These are phyloP conservation scores for Ascaphus truei DNA, from an alignment of 2,113 vertebrate genomes.

Conservation along the genomic window DNA sequence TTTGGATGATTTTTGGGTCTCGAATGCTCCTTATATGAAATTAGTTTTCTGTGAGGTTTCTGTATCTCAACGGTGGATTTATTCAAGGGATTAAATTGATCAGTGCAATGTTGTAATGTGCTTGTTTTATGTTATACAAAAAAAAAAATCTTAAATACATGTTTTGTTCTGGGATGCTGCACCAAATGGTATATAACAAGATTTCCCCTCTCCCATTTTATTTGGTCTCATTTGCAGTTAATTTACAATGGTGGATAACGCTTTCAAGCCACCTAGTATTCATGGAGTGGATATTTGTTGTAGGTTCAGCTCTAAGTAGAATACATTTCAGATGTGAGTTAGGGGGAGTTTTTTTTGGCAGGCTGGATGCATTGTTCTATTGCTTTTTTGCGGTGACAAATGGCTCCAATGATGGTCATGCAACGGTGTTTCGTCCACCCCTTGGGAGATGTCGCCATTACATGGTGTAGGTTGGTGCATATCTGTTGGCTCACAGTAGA, in stretches of 20 bases:
- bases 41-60: too few species aligned
- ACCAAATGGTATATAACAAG: background rate
- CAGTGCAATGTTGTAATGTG: too few species aligned
- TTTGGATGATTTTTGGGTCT: too few species aligned
- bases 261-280: background rate
- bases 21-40: too few species aligned
- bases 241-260: background rate
- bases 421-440: too few species aligned
- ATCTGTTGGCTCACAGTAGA: too few species aligned
- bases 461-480: too few species aligned
- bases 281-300: background rate
- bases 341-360: background rate
- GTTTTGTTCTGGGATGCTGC: background rate
- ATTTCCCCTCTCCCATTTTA: background rate
- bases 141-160: background rate
- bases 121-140: too few species aligned
- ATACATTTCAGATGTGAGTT: background rate
- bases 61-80: too few species aligned
- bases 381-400: background rate
- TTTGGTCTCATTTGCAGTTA: constrained; percentile 11
- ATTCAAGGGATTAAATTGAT: too few species aligned
- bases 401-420: background rate
- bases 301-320: background rate
- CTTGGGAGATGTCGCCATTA: too few species aligned
- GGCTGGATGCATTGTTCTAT: background rate